Base-by-base conservation (phyloP, 2,888 invertebrate species). In the Tiphia femorata region DNA sequence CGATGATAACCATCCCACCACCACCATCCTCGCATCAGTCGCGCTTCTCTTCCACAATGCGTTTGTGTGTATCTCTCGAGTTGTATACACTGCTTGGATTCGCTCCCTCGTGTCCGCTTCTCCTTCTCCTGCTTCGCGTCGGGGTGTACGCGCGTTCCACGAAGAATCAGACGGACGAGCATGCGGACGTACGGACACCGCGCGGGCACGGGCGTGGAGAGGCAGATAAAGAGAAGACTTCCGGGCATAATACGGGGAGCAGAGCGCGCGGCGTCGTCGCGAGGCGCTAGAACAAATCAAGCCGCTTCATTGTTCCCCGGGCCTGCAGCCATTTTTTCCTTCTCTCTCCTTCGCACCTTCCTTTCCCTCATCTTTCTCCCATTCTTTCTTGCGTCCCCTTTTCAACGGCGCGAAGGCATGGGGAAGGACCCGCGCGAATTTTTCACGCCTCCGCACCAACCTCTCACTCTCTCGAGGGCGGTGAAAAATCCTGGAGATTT, bases 161-260 rank as follows among this genome's bases (percentile, higher is more conserved):
- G 33, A 33, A 33, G 50, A 46, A 58, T 56, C 60, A 56, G 55
- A 43, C 51, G 51, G 44, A 42, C 53, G 17, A 2, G 14, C 17
- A 16, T 2, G 17, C 17, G 10, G 4, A 19, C 12, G n/a, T 17
- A 7, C 37, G 25, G 25, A 25, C 8, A 25, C 25, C 40, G 19
- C 40, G 21, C 40, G 54, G 52, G 56, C 55, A 58, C 51, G 51
- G 46, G 51, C 43, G 61, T 57, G 53, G 49, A 30, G 54, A 30
- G 57, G 23, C 38, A 53, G 75, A 79, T 77, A 79, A 80, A 79
- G 78, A 73, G 76, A 81, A 79, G 79, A 81, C 81, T 82, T 82
- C 80, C 82, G 80, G 82, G 81, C 81, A 82, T 82, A 82, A 82
- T 82, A 77, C 77, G 73, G 73, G 68, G 71, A 67, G 68, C 73